Evolutionary conservation across 2,888 invertebrate genomes (phyloP).

Genomic region (Folsomia manolachei): DNA sequence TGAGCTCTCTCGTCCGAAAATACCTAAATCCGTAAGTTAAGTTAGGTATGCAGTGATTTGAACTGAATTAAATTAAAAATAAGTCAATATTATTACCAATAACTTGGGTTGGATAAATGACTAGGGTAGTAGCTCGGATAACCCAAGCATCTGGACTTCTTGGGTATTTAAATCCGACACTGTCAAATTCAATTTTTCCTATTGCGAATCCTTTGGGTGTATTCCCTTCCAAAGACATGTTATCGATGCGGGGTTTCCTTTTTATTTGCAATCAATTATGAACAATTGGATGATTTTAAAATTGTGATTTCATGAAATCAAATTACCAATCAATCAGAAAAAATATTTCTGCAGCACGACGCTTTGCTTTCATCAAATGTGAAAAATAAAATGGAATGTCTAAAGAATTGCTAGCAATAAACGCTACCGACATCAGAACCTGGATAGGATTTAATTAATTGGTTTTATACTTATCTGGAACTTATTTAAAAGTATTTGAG

Average conservation of each 20-base stretch:
- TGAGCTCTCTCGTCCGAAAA: too few species aligned
- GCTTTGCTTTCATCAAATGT: too few species aligned
- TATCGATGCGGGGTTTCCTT: slow-evolving; percentile 39
- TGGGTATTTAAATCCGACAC: slow-evolving; percentile 38
- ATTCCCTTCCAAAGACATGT: slow-evolving; percentile 25
- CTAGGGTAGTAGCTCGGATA: slow-evolving; percentile 21
- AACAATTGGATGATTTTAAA: neutral
- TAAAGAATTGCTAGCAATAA: too few species aligned
- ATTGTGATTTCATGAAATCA: neutral
- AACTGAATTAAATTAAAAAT: too few species aligned
- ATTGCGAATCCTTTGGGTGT: slow-evolving; percentile 24
- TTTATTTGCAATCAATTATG: neutral
- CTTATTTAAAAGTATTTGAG: slow-evolving; percentile 15
- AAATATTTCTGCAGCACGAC: slow-evolving; percentile 29
- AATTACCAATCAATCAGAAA: slow-evolving; percentile 38
- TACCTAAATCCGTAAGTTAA: too few species aligned
- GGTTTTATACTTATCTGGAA: too few species aligned
- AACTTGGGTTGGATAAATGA: slow-evolving; percentile 38
- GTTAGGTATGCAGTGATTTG: too few species aligned
- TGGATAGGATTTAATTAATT: too few species aligned
- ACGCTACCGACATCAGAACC: too few species aligned
- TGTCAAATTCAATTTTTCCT: slow-evolving; percentile 32
- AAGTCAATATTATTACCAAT: too few species aligned
- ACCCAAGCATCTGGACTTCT: slow-evolving; percentile 18
- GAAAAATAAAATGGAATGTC: too few species aligned